Evolutionary conservation across 1,140 invertebrate genomes (phyloP).

Genomic region (Nylanderia fulva): DNA sequence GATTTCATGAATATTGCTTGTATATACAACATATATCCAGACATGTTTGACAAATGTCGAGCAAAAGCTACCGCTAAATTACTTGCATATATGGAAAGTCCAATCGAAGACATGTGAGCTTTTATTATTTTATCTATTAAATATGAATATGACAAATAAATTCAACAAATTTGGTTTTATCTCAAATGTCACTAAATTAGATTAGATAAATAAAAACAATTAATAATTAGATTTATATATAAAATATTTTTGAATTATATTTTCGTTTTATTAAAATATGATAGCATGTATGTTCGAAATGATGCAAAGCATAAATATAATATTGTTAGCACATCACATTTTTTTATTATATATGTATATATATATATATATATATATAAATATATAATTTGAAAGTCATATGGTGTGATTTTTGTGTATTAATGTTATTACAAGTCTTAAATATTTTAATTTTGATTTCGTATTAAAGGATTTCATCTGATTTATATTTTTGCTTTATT

Average conservation of each 20-base stretch:
- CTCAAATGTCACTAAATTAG: neutral
- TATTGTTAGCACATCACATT: no score
- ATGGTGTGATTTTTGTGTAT: no score
- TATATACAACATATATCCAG: conserved; percentile 51
- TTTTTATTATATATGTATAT: no score
- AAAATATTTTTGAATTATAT: neutral
- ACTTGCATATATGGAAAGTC: conserved; percentile 62
- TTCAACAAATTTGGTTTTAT: neutral
- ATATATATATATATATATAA: no score
- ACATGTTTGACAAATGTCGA: neutral
- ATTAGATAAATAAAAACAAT: neutral
- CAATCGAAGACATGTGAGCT: conserved; percentile 53
- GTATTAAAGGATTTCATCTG: no score
- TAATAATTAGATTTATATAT: no score
- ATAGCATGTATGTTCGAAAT: neutral
- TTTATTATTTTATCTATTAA: no score
- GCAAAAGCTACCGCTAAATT: conserved; percentile 62
- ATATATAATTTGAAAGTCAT: no score
- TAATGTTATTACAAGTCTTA: no score
- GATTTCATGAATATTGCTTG: conserved; percentile 22
- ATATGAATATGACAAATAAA: neutral
- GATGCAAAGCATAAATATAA: no score
- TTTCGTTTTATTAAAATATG: neutral
- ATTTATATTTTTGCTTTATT: no score
- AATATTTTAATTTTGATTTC: no score